Percentiles rank a stretch among this genome's conserved stretches.
phyloP scores from a whole-genome alignment of 2,113 vertebrate genomes.

The Emydocephalus ijimae region DNA sequence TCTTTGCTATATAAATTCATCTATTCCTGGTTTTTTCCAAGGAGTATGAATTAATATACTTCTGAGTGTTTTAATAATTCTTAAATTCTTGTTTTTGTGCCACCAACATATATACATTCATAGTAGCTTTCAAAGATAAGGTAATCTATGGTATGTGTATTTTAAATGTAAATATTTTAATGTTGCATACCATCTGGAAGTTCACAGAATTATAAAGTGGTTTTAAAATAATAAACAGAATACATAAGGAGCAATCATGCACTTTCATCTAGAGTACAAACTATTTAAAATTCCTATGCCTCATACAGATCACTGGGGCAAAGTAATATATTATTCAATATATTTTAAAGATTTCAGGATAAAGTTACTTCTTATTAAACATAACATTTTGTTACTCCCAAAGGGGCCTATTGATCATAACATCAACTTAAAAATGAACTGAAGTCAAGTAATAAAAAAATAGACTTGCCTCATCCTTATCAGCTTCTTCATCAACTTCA shows the following conservation, averaged over 20 bases:
- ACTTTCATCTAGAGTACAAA: background rate
- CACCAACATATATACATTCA: background rate
- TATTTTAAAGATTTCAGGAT: background rate
- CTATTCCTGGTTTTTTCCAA: background rate
- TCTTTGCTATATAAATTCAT: background rate
- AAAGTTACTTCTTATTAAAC: background rate
- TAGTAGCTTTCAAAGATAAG: background rate
- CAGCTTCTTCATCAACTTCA: constrained; percentile 96
- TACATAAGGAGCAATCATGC: background rate
- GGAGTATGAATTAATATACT: background rate
- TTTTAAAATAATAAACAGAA: background rate
- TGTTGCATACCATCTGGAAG: background rate
- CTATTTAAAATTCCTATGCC: background rate
- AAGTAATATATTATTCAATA: background rate
- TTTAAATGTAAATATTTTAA: background rate
- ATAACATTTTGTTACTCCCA: background rate
- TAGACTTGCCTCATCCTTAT: constrained; percentile 93
- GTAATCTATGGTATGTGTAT: background rate
- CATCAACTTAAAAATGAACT: background rate
- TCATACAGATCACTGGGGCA: background rate
- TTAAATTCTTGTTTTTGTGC: background rate
- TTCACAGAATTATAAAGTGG: background rate
- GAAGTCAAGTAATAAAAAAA: constrained; percentile 17
- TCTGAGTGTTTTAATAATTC: background rate
- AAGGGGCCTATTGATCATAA: background rate